Evolutionary conservation across 2,888 invertebrate species (phyloP), one percentile per base, ranked within the genome.

Genomic region (Ophraella communa): DNA sequence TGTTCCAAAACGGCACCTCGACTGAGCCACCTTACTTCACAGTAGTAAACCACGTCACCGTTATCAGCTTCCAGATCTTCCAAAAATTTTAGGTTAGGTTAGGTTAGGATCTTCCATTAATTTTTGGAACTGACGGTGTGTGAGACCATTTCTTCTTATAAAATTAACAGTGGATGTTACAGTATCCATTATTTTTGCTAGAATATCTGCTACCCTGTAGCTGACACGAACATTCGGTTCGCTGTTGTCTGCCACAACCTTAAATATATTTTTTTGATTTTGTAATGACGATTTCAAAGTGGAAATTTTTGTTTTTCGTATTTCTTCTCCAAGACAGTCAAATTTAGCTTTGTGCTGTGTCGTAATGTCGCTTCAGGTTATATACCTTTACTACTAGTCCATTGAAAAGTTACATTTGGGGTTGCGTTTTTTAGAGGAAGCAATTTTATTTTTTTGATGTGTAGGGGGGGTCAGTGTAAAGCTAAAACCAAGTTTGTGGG

Each of bases 11-110:
- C 65, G 66, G 52, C 51, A 47, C 54, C 65, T 58, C 62, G 60
- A 53, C 60, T 69, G 27, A 71, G 69, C 67, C 68, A 68, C 35
- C 65, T 62, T 47, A 68, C 59, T 68, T 71, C 68, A 39, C 65
- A 49, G 60, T 68, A 59, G 66, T 52, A 70, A 54, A 65, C 58
- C 54, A 70, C 59, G 65, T 68, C 65, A n/a, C n/a, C n/a, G n/a
- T n/a, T n/a, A n/a, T n/a, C n/a, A n/a, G n/a, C n/a, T n/a, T n/a
- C n/a, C n/a, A 65, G 44, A 58, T 60, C 63, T 52, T 68, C 62
- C 18, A 69, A 62, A 35, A 69, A 66, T 33, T n/a, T n/a, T n/a
- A n/a, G n/a, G n/a, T n/a, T n/a, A n/a, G n/a, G n/a, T n/a, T n/a
- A n/a, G n/a, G n/a, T n/a, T n/a, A n/a, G n/a, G n/a, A n/a, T n/a